Evolutionary conservation across 2,113 vertebrate genomes (phyloP).

Genomic region (Ahaetulla prasina): DNA sequence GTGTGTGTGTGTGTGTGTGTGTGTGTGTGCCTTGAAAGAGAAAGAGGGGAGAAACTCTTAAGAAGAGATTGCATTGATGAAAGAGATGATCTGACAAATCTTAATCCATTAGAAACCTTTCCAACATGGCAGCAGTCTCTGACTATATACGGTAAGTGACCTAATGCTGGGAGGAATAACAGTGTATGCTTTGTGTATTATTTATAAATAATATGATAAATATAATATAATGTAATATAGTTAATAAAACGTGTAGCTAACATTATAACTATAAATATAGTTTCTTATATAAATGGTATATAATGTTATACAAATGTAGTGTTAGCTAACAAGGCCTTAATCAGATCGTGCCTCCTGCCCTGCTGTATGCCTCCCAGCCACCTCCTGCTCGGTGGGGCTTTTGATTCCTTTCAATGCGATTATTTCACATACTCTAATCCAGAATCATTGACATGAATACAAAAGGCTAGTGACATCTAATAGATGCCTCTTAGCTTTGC

Average conservation of each 20-base stretch:
- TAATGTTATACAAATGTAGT: constrained; percentile 60
- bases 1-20: background rate
- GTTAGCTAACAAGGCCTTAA: constrained; percentile 80
- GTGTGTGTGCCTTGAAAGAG: accelerated
- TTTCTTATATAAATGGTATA: constrained; percentile 62
- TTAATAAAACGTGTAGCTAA: background rate
- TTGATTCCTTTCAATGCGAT: constrained; percentile 84
- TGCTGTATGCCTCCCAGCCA: constrained; percentile 75
- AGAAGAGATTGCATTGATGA: constrained; percentile 26
- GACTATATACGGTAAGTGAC: constrained; percentile 52
- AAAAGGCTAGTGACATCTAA: constrained; percentile 86
- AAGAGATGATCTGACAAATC: constrained; percentile 38
- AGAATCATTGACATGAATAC: constrained; percentile 86
- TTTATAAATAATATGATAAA: background rate
- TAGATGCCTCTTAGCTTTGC: constrained; percentile 86
- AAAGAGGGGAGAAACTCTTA: accelerated
- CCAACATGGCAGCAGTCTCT: constrained; percentile 57
- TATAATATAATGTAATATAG: background rate
- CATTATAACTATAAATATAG: constrained; percentile 15
- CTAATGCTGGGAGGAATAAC: constrained; percentile 69
- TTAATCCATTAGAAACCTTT: constrained; percentile 26
- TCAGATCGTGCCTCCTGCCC: constrained; percentile 78
- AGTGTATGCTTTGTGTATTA: background rate
- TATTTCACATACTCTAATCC: constrained; percentile 89
- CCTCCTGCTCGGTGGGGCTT: constrained; percentile 72